Evolutionary conservation across 2,113 vertebrate species (phyloP), one percentile per base, ranked within the genome.

Genomic region (Phalacrocorax brasilianus): DNA sequence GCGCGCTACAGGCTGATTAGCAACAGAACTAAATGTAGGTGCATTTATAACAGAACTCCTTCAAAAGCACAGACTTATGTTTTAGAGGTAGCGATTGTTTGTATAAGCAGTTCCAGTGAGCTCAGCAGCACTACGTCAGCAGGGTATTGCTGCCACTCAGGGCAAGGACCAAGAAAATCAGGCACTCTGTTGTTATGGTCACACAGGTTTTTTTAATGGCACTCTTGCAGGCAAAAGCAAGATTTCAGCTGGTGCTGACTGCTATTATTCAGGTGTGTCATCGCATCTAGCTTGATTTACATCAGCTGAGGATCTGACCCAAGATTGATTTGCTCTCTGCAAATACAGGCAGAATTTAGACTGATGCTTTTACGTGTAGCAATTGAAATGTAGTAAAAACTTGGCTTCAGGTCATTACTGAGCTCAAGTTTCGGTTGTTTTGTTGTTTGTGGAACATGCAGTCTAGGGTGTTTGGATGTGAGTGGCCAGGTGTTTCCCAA

Each of bases 401-500:
- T 94, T 96, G 93, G 91, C 87, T 91, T 85, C 17, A 1, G 77
- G 89, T 93, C 61, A 62, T n/a, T 49, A 14, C 62, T 61, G 66
- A 68, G 94, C 94, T 96, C 88, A 73, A 32, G 71, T 95, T 91
- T 96, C 38, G 0, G 55, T 83, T 91, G 93, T 91, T 91, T 77
- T 45, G 44, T 38, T 86, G 85, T 84, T 79, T 77, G 88, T 65
- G 82, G 82, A 67, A 12, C 2, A 4, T 47, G 49, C 15, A 20
- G 35, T 65, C 35, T 26, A 8, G 65, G 45, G 81, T 55, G 82
- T 73, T 80, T 56, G 32, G 91, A 18, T 87, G 66, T 9, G 2
- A 92, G 71, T 63, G 74, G 89, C 81, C 49, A 93, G 88, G 80
- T 88, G 85, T 92, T 95, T 91, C 91, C 75, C 71, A 72, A 19